These are phyloP conservation scores for Lateolabrax maculatus DNA, from an alignment of 2,797 vertebrate species.

Conservation along the genomic window DNA sequence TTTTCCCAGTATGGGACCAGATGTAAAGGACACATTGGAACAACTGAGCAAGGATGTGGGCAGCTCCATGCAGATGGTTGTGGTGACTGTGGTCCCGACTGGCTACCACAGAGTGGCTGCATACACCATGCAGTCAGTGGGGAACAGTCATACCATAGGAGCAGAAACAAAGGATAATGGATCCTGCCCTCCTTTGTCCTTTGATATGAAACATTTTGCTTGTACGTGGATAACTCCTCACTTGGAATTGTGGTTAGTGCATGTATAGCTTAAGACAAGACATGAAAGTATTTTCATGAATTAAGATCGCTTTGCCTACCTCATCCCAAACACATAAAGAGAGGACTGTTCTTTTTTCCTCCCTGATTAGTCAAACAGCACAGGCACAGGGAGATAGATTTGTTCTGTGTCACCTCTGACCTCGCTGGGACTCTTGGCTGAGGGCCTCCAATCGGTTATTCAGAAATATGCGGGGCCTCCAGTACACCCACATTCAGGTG, in stretches of 20 bases:
- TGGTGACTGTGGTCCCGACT: slow-evolving; percentile 42
- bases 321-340: slow-evolving; percentile 21
- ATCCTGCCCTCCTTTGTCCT: neutral
- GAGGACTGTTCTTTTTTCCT: slow-evolving; percentile 37
- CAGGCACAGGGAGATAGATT: slow-evolving; percentile 38
- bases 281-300: slow-evolving; percentile 10
- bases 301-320: neutral
- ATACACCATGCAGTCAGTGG: slow-evolving; percentile 18
- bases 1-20: slow-evolving; percentile 29
- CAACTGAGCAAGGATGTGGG: slow-evolving; percentile 61
- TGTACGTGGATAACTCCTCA: neutral
- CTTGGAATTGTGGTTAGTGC: neutral
- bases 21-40: slow-evolving; percentile 29
- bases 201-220: neutral
- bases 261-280: neutral
- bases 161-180: slow-evolving; percentile 26
- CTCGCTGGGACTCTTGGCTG: slow-evolving; percentile 26
- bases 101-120: slow-evolving; percentile 40
- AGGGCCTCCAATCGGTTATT: slow-evolving; percentile 34
- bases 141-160: slow-evolving; percentile 3
- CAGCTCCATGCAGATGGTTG: slow-evolving; percentile 47
- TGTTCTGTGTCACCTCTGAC: slow-evolving; percentile 47
- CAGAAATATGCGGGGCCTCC: slow-evolving; percentile 24
- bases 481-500: slow-evolving; percentile 47
- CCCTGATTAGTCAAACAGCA: slow-evolving; percentile 34